These are phyloP conservation scores for Pimephales promelas DNA, from an alignment of 2,113 vertebrate species.

Conservation along the genomic window DNA sequence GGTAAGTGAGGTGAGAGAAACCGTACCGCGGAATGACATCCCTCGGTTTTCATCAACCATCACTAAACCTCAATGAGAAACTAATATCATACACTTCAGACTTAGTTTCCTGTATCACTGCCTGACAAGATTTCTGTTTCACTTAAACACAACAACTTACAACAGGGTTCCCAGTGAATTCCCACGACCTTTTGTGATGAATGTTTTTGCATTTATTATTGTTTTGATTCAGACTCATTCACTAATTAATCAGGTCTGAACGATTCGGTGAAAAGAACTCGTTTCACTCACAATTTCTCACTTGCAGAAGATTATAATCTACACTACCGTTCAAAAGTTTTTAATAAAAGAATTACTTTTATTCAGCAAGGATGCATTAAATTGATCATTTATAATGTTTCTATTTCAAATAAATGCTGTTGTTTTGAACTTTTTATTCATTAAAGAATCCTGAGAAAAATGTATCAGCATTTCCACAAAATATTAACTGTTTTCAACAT, in stretches of 20 bases:
- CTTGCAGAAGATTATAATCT: not conserved
- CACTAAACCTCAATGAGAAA: conserved; percentile 1
- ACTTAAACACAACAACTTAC: not conserved
- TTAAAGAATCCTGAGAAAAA: no score
- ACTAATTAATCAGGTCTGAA: not conserved
- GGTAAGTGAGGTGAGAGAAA: conserved; percentile 64
- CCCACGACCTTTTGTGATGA: not conserved
- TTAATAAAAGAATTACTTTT: no score
- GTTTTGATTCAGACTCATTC: not conserved
- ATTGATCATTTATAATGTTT: not conserved
- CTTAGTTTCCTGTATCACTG: not conserved
- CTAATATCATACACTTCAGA: conserved; percentile 3
- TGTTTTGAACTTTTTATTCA: no score
- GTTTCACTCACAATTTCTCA: not conserved
- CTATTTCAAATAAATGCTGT: no score
- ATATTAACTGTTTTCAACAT: not conserved
- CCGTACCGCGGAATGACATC: not conserved
- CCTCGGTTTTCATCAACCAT: not conserved
- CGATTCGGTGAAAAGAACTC: not conserved
- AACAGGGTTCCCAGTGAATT: not conserved
- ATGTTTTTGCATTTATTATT: no score
- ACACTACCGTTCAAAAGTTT: not conserved
- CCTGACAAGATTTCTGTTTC: not conserved
- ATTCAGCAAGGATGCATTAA: not conserved
- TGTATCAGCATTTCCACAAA: not conserved